Evolutionary conservation across 2,113 vertebrate species (phyloP).

Genomic region (Dromas ardeola): DNA sequence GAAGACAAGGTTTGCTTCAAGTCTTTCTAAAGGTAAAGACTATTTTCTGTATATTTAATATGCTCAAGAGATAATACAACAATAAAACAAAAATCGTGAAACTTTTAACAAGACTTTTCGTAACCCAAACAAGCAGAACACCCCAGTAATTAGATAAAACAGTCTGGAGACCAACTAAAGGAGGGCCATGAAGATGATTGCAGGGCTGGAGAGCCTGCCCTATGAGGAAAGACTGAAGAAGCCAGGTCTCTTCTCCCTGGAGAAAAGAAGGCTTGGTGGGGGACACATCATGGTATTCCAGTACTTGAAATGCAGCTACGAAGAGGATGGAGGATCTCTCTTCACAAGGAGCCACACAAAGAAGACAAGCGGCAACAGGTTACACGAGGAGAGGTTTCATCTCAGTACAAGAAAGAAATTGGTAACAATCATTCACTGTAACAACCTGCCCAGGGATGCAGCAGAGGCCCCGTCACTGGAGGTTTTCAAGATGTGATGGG

Average conservation of each 20-base stretch:
- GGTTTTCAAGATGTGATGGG: background rate
- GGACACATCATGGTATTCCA: background rate
- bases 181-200: background rate
- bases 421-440: background rate
- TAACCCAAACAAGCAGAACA: background rate
- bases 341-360: background rate
- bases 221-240: background rate
- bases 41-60: background rate
- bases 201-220: background rate
- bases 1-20: background rate
- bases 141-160: background rate
- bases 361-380: background rate
- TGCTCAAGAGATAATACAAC: background rate
- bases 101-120: background rate
- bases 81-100: background rate
- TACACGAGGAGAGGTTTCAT: background rate
- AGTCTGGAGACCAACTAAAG: background rate
- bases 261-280: background rate
- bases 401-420: background rate
- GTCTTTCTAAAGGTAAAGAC: background rate
- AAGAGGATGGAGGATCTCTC: background rate
- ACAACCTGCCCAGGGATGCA: background rate
- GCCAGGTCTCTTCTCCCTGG: background rate
- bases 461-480: fast-evolving
- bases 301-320: background rate